These are phyloP conservation scores for Phortica okadai DNA, from an alignment of 2,888 invertebrate genomes.

Conservation along the genomic window DNA sequence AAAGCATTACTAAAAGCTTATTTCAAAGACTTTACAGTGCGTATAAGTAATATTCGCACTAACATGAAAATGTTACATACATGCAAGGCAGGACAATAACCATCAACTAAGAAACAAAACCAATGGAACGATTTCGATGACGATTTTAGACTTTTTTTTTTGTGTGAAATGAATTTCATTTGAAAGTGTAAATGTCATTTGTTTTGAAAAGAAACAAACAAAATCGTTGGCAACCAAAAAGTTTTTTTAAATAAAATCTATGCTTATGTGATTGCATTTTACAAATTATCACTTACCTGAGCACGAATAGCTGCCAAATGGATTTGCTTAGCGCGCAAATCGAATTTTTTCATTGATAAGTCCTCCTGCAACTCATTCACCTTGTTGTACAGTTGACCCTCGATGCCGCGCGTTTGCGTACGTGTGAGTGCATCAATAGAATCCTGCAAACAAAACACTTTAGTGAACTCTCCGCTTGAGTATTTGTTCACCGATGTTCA, in stretches of 20 bases:
- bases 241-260: neutral
- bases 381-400: slow-evolving; percentile 92
- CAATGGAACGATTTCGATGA: too few species aligned
- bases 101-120: too few species aligned
- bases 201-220: too few species aligned
- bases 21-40: too few species aligned
- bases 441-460: slow-evolving; percentile 79
- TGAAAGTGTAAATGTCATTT: too few species aligned
- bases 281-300: slow-evolving; percentile 83
- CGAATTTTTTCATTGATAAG: slow-evolving; percentile 94
- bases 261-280: neutral
- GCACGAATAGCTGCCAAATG: slow-evolving; percentile 93
- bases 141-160: too few species aligned
- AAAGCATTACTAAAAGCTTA: too few species aligned
- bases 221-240: too few species aligned
- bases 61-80: too few species aligned
- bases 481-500: neutral
- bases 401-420: slow-evolving; percentile 86
- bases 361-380: slow-evolving; percentile 97
- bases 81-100: too few species aligned
- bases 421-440: slow-evolving; percentile 88
- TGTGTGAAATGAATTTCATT: too few species aligned
- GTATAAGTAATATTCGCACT: too few species aligned
- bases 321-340: slow-evolving; percentile 92
- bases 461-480: slow-evolving; percentile 2